Evolutionary conservation across 2,797 vertebrate genomes (phyloP), one percentile per base, ranked within the genome.

Genomic region (Heteromormyrus szaboi): DNA sequence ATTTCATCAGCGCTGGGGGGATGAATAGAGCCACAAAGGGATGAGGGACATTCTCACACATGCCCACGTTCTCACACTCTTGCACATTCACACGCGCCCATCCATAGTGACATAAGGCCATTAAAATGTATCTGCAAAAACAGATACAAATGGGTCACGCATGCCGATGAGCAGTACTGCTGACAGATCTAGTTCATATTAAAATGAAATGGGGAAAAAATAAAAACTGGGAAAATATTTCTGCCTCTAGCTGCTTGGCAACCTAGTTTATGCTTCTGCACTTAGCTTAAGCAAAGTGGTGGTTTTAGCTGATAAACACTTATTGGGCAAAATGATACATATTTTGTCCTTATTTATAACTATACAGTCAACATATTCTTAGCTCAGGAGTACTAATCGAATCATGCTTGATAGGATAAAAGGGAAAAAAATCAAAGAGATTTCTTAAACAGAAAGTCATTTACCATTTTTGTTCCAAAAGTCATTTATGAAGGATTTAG

Each of bases 1-100:
- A 98, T 54, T 98, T 98, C 91, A 98, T 92, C 0, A 99, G 94
- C 79, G 98, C 98, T 99, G 92, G 0, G 2, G 19, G 87, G 44
- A 46, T 14, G 72, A 79, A 12, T 7, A 44, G 72, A 72, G 17
- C 0, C 33, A 12, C 37, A 59, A 3, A 14, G 5, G 51, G 17
- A 83, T 14, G 68, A 54, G 29, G 4, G 48, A 51, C 19, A 12
- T 51, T 48, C 46, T 25, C 44, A 25, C 48, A 88, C 68, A 62
- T 44, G 37, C 33, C 37, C 29, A 25, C 72, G 68, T 11, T 29
- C 48, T 88, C 68, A 88, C 51, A 87, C 50, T 56, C 51, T 76
- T 33, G 44, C n/a, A 22, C 72, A 54, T 79, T 17, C 46, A 81
- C 50, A 46, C 2, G 33, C 19, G 22, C 2, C 9, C 88, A 83